Percentiles rank a stretch among this genome's conserved stretches.
phyloP scores from a whole-genome alignment of 64 coral and sea anemone genomes.

The Stylophora pistillata region DNA sequence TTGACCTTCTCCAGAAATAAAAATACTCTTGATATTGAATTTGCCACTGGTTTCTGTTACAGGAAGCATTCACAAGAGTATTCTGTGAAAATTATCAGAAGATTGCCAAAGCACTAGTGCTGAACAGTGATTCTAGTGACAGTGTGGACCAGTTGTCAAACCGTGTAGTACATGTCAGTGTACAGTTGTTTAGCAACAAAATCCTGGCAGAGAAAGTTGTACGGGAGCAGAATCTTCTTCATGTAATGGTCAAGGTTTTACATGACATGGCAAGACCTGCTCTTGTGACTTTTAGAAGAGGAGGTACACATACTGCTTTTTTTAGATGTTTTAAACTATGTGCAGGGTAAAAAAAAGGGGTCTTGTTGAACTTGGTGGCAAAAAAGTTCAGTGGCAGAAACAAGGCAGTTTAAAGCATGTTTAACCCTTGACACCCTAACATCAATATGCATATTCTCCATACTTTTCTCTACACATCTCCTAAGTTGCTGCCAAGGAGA shows the following conservation, averaged over 20 bases:
- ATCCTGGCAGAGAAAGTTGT: constrained; percentile 90
- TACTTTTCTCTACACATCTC: no score
- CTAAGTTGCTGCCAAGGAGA: no score
- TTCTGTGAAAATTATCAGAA: constrained; percentile 98
- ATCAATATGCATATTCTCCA: no score
- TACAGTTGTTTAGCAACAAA: constrained; percentile 96
- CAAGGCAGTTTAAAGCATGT: no score
- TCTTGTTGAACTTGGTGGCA: no score
- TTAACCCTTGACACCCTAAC: no score
- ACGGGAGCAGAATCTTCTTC: constrained; percentile 89
- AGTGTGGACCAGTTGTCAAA: constrained; percentile 94
- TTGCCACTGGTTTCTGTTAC: background rate
- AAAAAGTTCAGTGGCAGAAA: no score
- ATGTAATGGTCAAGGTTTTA: constrained; percentile 96
- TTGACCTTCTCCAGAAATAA: no score
- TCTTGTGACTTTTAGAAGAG: constrained; percentile 59
- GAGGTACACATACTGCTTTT: constrained; percentile 51
- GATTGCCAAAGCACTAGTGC: constrained; percentile 84
- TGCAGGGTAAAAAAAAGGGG: background rate
- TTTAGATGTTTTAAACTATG: background rate
- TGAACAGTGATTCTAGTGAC: constrained; percentile 23
- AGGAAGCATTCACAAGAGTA: constrained; percentile 90
- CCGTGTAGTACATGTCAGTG: constrained; percentile 95
- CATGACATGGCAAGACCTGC: constrained; percentile 94
- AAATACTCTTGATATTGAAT: background rate